phyloP scores from a whole-genome alignment of 2,888 invertebrate species.

The Philonicus albiceps region DNA sequence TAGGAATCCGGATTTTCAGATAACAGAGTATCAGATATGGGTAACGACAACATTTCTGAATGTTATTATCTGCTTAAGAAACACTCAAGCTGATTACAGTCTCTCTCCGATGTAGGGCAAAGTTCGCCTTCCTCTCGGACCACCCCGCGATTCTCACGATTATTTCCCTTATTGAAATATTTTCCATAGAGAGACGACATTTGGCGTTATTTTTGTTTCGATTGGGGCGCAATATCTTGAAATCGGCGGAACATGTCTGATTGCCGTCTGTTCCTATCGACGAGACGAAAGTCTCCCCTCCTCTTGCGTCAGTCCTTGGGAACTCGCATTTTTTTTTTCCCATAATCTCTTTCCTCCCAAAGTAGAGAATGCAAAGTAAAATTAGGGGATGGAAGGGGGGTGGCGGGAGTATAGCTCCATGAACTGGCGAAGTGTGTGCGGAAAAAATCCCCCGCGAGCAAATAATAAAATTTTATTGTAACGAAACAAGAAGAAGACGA shows the following conservation, averaged over 20 bases:
- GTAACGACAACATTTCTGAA: not conserved
- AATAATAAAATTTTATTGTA: conserved; percentile 7
- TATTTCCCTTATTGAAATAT: not conserved
- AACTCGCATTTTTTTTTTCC: not conserved
- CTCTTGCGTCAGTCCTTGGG: not conserved
- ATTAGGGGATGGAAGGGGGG: not conserved
- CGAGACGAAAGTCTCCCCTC: not conserved
- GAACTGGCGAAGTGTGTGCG: not conserved
- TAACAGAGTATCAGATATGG: not conserved
- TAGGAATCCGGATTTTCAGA: not conserved
- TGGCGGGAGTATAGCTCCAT: not conserved
- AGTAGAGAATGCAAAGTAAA: not conserved
- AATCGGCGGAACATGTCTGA: not conserved
- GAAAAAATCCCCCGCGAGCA: not conserved
- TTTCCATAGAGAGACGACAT: not conserved
- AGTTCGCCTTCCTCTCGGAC: not conserved
- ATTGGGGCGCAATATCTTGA: not conserved
- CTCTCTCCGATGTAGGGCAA: not conserved
- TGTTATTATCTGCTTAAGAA: not conserved
- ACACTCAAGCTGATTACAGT: not conserved
- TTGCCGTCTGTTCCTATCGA: not conserved
- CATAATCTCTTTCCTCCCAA: not conserved
- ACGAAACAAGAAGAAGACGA: not conserved
- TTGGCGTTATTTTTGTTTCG: not conserved
- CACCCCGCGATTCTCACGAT: not conserved